Evolutionary conservation across 2,888 invertebrate genomes (phyloP), one percentile per base, ranked within the genome.

Genomic region (Zhuqinia jingwanae): DNA sequence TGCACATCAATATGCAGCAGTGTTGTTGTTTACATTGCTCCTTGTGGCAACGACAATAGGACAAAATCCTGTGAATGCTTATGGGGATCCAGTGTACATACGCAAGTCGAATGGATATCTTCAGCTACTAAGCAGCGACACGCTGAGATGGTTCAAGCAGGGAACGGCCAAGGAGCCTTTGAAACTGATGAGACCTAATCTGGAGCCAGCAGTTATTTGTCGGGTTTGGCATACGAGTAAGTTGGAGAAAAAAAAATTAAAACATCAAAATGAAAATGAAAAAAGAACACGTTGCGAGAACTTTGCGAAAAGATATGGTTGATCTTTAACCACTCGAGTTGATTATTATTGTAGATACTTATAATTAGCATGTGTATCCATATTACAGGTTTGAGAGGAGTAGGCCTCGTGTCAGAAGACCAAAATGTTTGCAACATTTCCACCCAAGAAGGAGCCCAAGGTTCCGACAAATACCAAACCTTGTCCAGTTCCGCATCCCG

Each of bases 401-500:
- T 89, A 8, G 89, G 88, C 58, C 73, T 88, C 15, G 88, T 88
- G 58, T 87, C 88, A 0, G 77, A 81, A 47, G 87, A 87, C 53
- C 76, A 84, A 45, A 75, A 82, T 50, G 85, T 89, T 25, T 89
- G 89, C 77, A 89, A 88, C 70, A 89, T 89, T 65, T 87, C 81
- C 70, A 88, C 89, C 20, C 83, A 73, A 56, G 89, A 89, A 88
- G 89, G 88, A 60, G 84, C 47, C 13, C 87, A 88, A 84, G 88
- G 89, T 11, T 88, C 89, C 13, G 87, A 85, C 77, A 87, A 88
- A 47, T 91, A 88, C 89, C 90, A 91, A 88, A 87, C 89, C 45
- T 47, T 91, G 6, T 90, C 90, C 6, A 96, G 96, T 91, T 95
- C 95, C 89, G 95, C 96, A 0, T 82, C 82, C 11, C 76, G 80